These are phyloP conservation scores for Neodiprion virginianus DNA, from an alignment of 1,140 invertebrate species.

Conservation along the genomic window DNA sequence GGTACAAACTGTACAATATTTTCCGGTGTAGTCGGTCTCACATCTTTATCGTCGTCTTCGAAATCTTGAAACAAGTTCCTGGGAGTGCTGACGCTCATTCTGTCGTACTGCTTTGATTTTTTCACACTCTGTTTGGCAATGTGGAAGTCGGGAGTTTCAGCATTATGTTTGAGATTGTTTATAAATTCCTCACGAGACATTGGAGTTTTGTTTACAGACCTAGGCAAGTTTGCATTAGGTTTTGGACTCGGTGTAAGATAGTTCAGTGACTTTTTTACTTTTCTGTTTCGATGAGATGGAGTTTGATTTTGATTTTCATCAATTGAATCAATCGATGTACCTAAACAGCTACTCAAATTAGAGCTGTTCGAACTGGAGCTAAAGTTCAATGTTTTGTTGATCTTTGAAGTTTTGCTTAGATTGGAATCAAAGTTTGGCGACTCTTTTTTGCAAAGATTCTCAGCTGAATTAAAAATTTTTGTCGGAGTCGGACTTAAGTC, in stretches of 20 bases:
- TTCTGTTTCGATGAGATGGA: constrained; percentile 41
- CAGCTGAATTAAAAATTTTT: constrained; percentile 24
- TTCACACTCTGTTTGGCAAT: constrained; percentile 23
- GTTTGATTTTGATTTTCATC: constrained; percentile 56
- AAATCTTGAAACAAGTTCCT: constrained; percentile 51
- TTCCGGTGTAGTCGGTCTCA: constrained; percentile 44
- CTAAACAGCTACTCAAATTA: constrained; percentile 25
- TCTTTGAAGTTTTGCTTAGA: constrained; percentile 15
- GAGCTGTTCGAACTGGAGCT: constrained; percentile 39
- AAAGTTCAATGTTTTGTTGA: constrained; percentile 40
- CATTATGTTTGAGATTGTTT: constrained; percentile 33
- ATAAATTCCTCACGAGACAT: constrained; percentile 42
- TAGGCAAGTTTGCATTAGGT: constrained; percentile 14
- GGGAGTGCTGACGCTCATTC: constrained; percentile 44
- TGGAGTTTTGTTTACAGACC: constrained; percentile 30
- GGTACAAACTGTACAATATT: constrained; percentile 47
- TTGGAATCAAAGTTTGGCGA: background rate
- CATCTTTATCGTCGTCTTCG: constrained; percentile 32
- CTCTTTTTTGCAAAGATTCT: constrained; percentile 15
- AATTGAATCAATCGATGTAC: constrained; percentile 45
- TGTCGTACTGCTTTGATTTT: constrained; percentile 19
- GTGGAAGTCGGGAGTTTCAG: constrained; percentile 35
- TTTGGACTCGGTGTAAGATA: constrained; percentile 37
- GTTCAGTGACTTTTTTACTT: constrained; percentile 35
- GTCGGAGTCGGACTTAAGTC: constrained; percentile 44